phyloP scores from a whole-genome alignment of 2,888 invertebrate species.

The Colletes collaris region DNA sequence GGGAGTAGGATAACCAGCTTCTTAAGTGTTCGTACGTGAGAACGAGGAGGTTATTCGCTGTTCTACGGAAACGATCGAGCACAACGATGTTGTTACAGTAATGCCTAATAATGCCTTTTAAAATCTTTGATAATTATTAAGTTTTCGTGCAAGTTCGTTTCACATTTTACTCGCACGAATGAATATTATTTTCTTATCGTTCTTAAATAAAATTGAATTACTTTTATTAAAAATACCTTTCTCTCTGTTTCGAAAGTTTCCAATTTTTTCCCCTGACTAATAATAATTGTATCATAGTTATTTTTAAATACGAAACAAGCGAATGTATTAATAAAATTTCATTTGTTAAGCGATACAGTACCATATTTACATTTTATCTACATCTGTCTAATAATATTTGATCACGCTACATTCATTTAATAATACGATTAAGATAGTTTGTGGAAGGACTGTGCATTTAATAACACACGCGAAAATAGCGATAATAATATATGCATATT shows the following conservation, averaged over 20 bases:
- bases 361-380: constrained; percentile 48
- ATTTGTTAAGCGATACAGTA: constrained; percentile 38
- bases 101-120: constrained; percentile 30
- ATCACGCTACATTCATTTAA: constrained; percentile 37
- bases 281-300: constrained; percentile 3
- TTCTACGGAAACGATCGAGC: constrained; percentile 61
- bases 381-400: constrained; percentile 37
- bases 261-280: not conserved
- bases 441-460: constrained; percentile 45
- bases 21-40: constrained; percentile 53
- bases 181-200: too few relatives aligned
- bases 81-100: constrained; percentile 37
- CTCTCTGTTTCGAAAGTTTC: not conserved
- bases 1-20: constrained; percentile 45
- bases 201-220: constrained; percentile 1
- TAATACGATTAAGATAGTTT: constrained; percentile 46
- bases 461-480: constrained; percentile 40
- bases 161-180: not conserved
- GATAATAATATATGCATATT: constrained; percentile 42
- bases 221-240: constrained; percentile 21
- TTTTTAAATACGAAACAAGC: constrained; percentile 30
- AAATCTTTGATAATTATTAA: constrained; percentile 22
- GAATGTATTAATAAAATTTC: constrained; percentile 46
- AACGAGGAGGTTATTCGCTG: constrained; percentile 68
- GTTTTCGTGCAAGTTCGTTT: not conserved